Conservation (phyloP, 2,797 vertebrate genomes). For the Smutsia temminckii region DNA sequence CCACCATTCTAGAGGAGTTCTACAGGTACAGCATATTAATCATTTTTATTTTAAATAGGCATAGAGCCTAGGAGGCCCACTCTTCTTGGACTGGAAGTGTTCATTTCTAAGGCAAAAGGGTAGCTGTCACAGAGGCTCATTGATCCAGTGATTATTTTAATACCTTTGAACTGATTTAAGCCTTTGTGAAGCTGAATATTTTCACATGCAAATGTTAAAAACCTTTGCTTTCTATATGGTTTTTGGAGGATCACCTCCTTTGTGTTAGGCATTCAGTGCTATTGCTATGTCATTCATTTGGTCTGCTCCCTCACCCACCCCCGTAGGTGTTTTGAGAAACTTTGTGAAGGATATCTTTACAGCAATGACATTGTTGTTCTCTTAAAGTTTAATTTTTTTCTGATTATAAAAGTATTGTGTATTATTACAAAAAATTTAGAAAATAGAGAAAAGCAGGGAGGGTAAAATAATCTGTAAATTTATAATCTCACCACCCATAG, state of each 20-base stretch:
- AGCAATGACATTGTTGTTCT: neutral
- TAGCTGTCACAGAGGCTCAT: neutral
- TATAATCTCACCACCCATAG: neutral
- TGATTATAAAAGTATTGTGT: neutral
- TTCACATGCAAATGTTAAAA: neutral
- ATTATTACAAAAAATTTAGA: neutral
- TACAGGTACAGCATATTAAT: conserved; percentile 89
- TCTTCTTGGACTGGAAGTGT: neutral
- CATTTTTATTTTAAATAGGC: neutral
- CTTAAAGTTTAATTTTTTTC: conserved; percentile 16
- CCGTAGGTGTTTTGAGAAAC: neutral
- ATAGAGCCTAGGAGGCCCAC: neutral
- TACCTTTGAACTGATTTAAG: neutral
- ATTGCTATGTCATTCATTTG: neutral
- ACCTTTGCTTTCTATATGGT: neutral
- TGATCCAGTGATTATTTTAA: neutral
- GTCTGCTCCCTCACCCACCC: neutral
- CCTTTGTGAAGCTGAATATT: neutral
- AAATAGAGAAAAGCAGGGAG: neutral
- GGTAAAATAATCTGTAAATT: neutral
- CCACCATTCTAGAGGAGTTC: conserved; percentile 97
- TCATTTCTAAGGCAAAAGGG: neutral
- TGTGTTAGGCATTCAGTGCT: neutral
- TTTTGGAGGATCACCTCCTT: neutral
- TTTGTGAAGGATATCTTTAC: neutral